A percentile compares a stretch with the other conserved stretches of the same genome.
Conservation (phyloP, 2,113 vertebrate species). For the Salminus brasiliensis region DNA sequence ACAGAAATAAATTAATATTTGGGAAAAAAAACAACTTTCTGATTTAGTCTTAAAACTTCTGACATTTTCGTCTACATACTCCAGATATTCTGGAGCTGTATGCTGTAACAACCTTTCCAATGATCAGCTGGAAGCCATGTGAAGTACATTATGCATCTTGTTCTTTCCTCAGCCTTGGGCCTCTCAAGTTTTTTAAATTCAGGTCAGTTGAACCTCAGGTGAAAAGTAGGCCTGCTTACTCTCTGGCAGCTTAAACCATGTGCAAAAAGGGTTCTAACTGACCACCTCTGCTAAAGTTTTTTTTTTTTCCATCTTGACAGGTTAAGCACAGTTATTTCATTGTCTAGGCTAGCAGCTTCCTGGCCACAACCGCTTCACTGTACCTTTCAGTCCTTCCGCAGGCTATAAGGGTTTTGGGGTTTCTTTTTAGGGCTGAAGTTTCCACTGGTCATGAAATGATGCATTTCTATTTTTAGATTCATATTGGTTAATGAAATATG, state of each 20-base stretch:
- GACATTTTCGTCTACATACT: too few relatives aligned
- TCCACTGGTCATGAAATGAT: constrained; percentile 27
- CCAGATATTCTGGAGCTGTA: background rate
- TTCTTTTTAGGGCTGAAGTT: constrained; percentile 29
- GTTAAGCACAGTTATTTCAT: constrained; percentile 31
- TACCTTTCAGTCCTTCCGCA: background rate
- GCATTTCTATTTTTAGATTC: background rate
- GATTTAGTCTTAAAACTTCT: background rate
- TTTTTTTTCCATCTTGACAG: constrained; percentile 31
- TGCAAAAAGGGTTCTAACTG: background rate
- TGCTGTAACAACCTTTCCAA: background rate
- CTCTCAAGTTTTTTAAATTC: background rate
- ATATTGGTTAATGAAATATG: background rate
- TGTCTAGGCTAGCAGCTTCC: constrained; percentile 17
- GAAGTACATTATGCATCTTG: background rate
- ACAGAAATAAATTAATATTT: too few relatives aligned
- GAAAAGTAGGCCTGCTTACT: background rate
- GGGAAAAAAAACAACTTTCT: too few relatives aligned
- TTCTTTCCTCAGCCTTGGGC: background rate
- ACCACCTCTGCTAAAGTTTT: background rate
- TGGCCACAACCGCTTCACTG: constrained; percentile 13
- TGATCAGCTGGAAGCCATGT: background rate
- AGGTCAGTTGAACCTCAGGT: background rate
- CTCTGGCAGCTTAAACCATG: background rate
- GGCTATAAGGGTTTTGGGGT: background rate